Evolutionary conservation across 2,113 vertebrate species (phyloP).

Genomic region (Mustelus asterias): DNA sequence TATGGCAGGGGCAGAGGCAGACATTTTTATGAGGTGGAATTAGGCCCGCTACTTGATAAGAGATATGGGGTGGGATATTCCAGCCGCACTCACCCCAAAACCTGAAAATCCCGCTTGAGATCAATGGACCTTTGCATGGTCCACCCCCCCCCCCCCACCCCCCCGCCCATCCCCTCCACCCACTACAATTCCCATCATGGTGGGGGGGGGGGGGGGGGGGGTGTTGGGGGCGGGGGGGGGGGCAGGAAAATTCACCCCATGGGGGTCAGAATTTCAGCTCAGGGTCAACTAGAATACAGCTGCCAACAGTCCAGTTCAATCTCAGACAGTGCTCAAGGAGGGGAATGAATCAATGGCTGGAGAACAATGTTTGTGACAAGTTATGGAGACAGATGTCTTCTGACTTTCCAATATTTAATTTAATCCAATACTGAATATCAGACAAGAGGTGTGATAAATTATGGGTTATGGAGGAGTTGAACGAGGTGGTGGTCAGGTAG

Average conservation of each 20-base stretch:
- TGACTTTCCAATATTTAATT: neutral
- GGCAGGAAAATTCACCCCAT: neutral
- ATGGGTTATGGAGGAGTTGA: neutral
- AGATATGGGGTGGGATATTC: too few relatives aligned
- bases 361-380: neutral
- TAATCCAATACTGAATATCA: neutral
- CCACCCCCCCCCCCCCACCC: too few relatives aligned
- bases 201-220: too few relatives aligned
- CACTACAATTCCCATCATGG: too few relatives aligned
- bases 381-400: neutral
- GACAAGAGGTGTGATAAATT: neutral
- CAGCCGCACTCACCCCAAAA: too few relatives aligned
- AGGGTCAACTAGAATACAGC: neutral
- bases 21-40: neutral
- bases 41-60: neutral
- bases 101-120: too few relatives aligned
- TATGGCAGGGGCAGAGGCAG: neutral
- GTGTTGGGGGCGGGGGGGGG: too few relatives aligned
- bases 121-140: too few relatives aligned
- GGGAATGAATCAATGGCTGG: neutral
- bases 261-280: neutral
- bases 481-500: neutral
- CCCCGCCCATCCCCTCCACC: too few relatives aligned
- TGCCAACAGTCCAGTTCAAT: neutral
- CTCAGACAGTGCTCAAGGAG: neutral